Percentiles rank a stretch among this genome's conserved stretches.
These are phyloP conservation scores for Perca schrenkii DNA, from an alignment of 2,113 vertebrate genomes.

Conservation along the genomic window DNA sequence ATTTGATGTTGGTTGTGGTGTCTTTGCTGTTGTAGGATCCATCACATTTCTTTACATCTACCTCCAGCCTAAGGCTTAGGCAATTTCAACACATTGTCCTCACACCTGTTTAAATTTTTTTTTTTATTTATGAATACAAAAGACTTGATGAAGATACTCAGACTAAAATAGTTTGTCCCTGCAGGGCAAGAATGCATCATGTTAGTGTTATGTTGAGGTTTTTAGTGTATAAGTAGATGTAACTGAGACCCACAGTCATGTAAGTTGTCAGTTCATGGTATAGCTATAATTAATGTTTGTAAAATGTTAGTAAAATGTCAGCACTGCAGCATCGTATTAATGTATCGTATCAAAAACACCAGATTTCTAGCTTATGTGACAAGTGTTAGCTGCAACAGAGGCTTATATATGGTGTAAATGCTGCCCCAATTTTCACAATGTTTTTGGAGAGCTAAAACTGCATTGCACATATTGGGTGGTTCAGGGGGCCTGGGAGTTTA, in stretches of 20 bases:
- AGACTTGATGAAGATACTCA: background rate
- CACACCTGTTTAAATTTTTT: background rate
- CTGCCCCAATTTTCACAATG: background rate
- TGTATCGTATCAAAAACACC: background rate
- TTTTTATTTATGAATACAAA: background rate
- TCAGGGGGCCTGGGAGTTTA: background rate
- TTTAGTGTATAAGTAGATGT: background rate
- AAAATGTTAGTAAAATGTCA: background rate
- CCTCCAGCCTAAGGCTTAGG: constrained; percentile 1
- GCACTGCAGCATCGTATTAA: background rate
- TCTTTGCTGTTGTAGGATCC: constrained; percentile 22
- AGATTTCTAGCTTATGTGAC: background rate
- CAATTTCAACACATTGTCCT: constrained; percentile 11
- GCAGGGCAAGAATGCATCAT: background rate
- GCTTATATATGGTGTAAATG: background rate
- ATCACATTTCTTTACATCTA: constrained; percentile 27
- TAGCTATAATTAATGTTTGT: background rate
- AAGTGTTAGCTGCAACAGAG: background rate
- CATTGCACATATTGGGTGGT: background rate
- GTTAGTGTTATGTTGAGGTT: background rate
- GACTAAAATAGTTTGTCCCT: background rate
- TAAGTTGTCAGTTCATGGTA: background rate
- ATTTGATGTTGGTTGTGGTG: constrained; percentile 39
- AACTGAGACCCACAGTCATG: background rate
- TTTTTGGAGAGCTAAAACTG: background rate